Evolutionary conservation across 2,888 invertebrate species (phyloP).

Genomic region (Autographa pulchrina): DNA sequence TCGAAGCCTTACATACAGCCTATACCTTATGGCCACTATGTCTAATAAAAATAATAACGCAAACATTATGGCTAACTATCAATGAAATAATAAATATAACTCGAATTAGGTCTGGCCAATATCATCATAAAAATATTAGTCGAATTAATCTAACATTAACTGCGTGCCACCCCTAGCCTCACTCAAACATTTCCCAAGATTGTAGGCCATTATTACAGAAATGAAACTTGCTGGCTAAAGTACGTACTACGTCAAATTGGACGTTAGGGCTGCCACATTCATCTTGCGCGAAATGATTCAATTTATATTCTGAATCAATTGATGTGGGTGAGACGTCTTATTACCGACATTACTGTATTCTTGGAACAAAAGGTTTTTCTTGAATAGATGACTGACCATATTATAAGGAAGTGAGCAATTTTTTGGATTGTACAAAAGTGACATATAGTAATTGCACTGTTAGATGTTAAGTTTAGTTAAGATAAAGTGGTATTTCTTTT

Average conservation of each 20-base stretch:
- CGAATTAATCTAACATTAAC: neutral
- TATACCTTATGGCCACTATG: too few species aligned
- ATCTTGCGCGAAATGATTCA: slow-evolving; percentile 44
- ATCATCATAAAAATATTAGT: neutral
- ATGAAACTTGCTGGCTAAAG: slow-evolving; percentile 31
- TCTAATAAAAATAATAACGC: too few species aligned
- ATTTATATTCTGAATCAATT: slow-evolving; percentile 49
- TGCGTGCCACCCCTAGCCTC: slow-evolving; percentile 18
- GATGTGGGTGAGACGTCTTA: neutral
- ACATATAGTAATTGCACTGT: neutral
- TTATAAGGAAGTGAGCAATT: too few species aligned
- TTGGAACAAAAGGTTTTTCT: neutral
- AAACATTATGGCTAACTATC: neutral
- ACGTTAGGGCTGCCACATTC: slow-evolving; percentile 20
- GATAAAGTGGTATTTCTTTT: too few species aligned
- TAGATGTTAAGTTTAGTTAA: too few species aligned
- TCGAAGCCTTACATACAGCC: too few species aligned
- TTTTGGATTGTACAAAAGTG: neutral
- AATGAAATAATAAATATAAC: neutral
- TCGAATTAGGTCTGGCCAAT: neutral
- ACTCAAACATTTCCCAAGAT: slow-evolving; percentile 35
- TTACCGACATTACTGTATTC: neutral
- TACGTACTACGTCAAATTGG: slow-evolving; percentile 11
- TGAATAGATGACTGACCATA: neutral
- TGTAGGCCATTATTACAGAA: slow-evolving; percentile 32